These are phyloP conservation scores for Helleia helle DNA, from an alignment of 2,888 invertebrate species.

Conservation along the genomic window DNA sequence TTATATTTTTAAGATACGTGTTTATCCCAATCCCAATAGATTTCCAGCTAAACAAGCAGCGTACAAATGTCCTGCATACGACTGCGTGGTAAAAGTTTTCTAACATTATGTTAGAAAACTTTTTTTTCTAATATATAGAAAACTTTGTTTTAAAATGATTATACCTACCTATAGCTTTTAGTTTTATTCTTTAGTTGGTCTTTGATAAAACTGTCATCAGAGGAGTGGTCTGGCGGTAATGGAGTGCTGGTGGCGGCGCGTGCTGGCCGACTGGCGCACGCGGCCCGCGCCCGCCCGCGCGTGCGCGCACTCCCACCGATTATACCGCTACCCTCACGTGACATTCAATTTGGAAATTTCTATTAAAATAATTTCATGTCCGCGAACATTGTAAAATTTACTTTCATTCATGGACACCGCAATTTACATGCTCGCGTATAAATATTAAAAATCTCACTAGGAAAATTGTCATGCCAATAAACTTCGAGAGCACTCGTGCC, in stretches of 20 bases:
- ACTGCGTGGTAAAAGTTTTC: no score
- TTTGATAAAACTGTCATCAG: not conserved
- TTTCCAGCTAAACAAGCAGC: no score
- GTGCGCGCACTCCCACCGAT: constrained; percentile 62
- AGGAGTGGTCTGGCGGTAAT: constrained; percentile 53
- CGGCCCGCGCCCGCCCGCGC: constrained; percentile 30
- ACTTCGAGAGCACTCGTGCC: constrained; percentile 46
- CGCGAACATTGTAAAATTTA: not conserved
- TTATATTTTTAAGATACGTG: no score
- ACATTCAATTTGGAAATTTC: constrained; percentile 26
- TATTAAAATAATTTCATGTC: no score
- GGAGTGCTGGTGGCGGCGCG: constrained; percentile 45
- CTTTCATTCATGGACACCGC: not conserved
- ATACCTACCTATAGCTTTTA: not conserved
- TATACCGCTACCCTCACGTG: constrained; percentile 49
- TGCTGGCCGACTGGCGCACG: constrained; percentile 30
- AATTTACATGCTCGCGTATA: not conserved
- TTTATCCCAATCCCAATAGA: no score
- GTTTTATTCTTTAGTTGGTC: not conserved
- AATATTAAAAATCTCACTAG: constrained; percentile 25
- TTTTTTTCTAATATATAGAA: no score
- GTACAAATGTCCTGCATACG: no score
- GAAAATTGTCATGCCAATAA: constrained; percentile 54
- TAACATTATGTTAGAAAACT: no score
- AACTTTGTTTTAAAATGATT: not conserved